Conservation (phyloP, 2,888 invertebrate genomes). For the Drepanosiphum platanoidis region DNA sequence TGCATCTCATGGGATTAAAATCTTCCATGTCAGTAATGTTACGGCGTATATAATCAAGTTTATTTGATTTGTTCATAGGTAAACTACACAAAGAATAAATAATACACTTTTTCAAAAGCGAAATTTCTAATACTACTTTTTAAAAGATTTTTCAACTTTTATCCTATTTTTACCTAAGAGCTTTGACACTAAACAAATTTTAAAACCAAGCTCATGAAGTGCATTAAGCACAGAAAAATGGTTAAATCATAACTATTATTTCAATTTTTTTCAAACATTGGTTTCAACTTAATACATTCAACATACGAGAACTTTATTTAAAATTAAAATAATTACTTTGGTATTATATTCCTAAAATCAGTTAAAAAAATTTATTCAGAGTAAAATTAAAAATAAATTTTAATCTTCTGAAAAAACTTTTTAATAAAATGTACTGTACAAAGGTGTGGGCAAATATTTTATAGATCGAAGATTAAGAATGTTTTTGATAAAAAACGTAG, state of each 20-base stretch:
- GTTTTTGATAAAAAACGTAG: too few relatives aligned
- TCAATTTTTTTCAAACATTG: neutral
- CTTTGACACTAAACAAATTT: neutral
- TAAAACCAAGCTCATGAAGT: neutral
- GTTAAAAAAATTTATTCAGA: neutral
- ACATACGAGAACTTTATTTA: neutral
- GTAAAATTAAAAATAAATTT: neutral
- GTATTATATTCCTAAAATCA: neutral
- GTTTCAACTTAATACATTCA: neutral
- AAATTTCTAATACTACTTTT: neutral
- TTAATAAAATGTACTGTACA: too few relatives aligned
- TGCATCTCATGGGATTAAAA: neutral
- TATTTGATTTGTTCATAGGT: neutral
- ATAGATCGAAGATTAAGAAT: too few relatives aligned
- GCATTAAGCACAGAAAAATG: neutral
- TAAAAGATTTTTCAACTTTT: neutral
- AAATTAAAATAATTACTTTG: neutral
- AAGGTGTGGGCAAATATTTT: too few relatives aligned
- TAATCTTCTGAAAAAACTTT: neutral
- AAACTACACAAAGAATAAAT: conserved; percentile 3
- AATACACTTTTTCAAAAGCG: neutral
- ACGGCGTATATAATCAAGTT: neutral
- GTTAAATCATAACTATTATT: neutral
- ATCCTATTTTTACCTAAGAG: neutral
- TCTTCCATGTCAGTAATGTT: neutral